Evolutionary conservation across 2,113 vertebrate genomes (phyloP), one percentile per base, ranked within the genome.

Genomic region (Oplegnathus fasciatus): DNA sequence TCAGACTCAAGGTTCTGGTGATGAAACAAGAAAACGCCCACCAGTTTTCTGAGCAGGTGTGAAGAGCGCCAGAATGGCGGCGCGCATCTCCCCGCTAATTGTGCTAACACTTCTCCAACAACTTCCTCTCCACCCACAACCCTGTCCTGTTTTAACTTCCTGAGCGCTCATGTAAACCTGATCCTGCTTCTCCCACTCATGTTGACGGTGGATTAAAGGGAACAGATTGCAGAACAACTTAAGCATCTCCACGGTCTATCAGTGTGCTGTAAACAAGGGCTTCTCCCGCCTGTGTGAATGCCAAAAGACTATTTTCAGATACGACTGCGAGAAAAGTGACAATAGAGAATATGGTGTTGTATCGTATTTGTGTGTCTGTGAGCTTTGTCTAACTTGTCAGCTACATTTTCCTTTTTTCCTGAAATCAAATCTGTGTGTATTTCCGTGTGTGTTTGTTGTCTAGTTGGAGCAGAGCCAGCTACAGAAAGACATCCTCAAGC

Each of bases 401-500:
- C 22, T 26, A 75, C 48, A 9, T 64, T 37, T 65, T 50, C 8
- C 2, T 10, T 52, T 17, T 58, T 74, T n/a, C 10, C 3, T 30
- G 18, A 44, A 32, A 71, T 9, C 44, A 30, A 37, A 46, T 64
- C 0, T 72, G 69, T 73, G 37, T 68, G 40, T 78, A 37, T 76
- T 37, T 82, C 6, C 76, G 22, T 85, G 52, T 85, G 48, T 90
- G 78, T 77, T 67, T 90, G 70, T 70, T 60, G 13, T 85, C 26
- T 46, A 91, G 78, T 77, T 95, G 94, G 94, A 94, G 89, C 91
- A 85, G 83, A 88, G 55, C 72, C 86, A 91, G 40, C 68, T 94
- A 15, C 94, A 94, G 91, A 97, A 96, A 95, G 98, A 96, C 76
- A 72, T 94, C 64, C 93, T 97, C 81, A 96, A 96, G 89, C 95